Conservation (phyloP, 2,888 invertebrate species). For the Amiota mariae region DNA sequence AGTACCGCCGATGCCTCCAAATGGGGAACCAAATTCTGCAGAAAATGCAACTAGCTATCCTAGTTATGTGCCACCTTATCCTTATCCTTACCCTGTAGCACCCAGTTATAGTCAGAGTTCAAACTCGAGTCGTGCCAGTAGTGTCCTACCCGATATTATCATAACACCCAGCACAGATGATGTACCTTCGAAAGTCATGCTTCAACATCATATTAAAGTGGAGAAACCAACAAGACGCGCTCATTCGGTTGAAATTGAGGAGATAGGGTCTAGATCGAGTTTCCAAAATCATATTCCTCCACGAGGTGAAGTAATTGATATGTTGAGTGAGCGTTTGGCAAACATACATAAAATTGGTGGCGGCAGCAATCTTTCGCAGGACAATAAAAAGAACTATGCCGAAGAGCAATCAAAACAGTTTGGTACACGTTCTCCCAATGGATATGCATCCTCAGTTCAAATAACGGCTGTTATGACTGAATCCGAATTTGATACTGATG, state of each 20-base stretch:
- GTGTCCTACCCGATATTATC: constrained; percentile 70
- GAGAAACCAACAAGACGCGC: constrained; percentile 55
- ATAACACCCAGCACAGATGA: constrained; percentile 71
- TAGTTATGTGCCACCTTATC: constrained; percentile 55
- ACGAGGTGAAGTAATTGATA: constrained; percentile 63
- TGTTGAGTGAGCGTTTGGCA: constrained; percentile 63
- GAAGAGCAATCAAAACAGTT: constrained; percentile 65
- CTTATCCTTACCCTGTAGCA: constrained; percentile 58
- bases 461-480: constrained; percentile 18
- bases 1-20: constrained; percentile 17
- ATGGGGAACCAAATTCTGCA: constrained; percentile 53
- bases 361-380: constrained; percentile 58
- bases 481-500: constrained; percentile 41
- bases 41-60: constrained; percentile 45
- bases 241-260: constrained; percentile 61
- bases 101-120: constrained; percentile 62
- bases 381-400: constrained; percentile 59
- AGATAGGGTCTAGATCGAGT: constrained; percentile 44
- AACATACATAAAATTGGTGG: constrained; percentile 61
- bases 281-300: constrained; percentile 47
- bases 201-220: constrained; percentile 61
- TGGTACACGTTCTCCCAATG: constrained; percentile 60
- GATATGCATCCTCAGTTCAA: constrained; percentile 60
- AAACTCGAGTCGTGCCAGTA: constrained; percentile 62
- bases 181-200: constrained; percentile 61